Conservation (phyloP, 2,888 invertebrate species). For the Dasypolia templi region DNA sequence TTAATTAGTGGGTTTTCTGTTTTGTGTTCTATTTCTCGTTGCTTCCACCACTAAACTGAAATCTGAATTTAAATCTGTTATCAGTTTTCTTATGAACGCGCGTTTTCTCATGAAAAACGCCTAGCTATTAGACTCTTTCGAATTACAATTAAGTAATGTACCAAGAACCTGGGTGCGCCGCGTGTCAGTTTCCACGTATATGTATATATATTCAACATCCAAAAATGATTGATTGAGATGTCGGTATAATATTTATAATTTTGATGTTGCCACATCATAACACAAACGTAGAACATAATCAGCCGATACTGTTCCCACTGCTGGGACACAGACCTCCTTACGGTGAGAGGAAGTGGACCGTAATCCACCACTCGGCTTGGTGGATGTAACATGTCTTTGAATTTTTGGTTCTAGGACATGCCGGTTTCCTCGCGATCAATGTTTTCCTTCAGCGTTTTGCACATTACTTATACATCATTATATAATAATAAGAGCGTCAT, state of each 20-base stretch:
- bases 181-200: conserved; percentile 1
- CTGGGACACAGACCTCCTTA: too few species aligned
- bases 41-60: background rate
- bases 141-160: conserved; percentile 8
- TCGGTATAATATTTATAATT: conserved; percentile 23
- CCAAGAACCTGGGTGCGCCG: background rate
- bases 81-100: background rate
- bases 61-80: too few species aligned
- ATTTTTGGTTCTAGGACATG: too few species aligned
- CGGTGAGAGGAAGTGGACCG: too few species aligned
- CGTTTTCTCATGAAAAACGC: background rate
- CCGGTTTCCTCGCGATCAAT: too few species aligned
- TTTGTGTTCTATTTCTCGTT: background rate
- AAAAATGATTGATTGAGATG: conserved; percentile 9
- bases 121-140: background rate
- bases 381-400: too few species aligned
- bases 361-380: too few species aligned
- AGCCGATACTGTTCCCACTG: too few species aligned
- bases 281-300: conserved; percentile 7
- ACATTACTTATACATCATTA: conserved; percentile 5
- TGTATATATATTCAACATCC: conserved; percentile 10
- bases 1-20: background rate
- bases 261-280: conserved; percentile 20
- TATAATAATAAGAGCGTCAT: conserved; percentile 17
- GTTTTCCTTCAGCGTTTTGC: too few species aligned